Percentiles rank a stretch among this genome's conserved stretches.
phyloP scores from a whole-genome alignment of 2,888 invertebrate species.

The Lumbricus terrestris region DNA sequence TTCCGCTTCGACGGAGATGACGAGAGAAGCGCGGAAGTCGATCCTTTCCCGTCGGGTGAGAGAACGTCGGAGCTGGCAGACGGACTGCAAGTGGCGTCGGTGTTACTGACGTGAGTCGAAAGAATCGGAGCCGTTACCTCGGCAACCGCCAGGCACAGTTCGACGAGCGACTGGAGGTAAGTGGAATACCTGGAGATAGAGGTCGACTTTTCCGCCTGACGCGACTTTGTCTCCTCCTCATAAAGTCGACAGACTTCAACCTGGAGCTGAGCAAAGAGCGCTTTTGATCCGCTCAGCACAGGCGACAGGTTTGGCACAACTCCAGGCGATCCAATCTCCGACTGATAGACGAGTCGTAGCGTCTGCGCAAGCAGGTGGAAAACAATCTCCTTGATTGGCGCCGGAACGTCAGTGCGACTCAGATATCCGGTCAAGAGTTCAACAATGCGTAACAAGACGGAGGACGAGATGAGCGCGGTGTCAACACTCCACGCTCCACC shows the following conservation, averaged over 20 bases:
- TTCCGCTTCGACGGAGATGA: constrained; percentile 46
- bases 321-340: constrained; percentile 44
- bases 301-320: constrained; percentile 37
- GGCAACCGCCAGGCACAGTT: constrained; percentile 52
- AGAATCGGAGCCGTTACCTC: constrained; percentile 43
- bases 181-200: constrained; percentile 54
- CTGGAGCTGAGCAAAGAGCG: constrained; percentile 49
- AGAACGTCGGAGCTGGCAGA: neutral
- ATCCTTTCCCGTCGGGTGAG: neutral
- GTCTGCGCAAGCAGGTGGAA: constrained; percentile 56
- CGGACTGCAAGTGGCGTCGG: neutral
- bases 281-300: constrained; percentile 45
- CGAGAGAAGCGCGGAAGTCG: neutral
- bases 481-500: too few relatives aligned
- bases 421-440: constrained; percentile 53
- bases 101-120: neutral
- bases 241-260: constrained; percentile 51
- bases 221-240: constrained; percentile 52
- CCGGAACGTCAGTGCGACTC: constrained; percentile 53
- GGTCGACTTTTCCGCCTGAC: constrained; percentile 44
- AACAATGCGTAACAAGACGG: constrained; percentile 49
- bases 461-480: constrained; percentile 44
- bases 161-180: constrained; percentile 55
- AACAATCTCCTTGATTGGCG: constrained; percentile 53
- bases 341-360: constrained; percentile 49